These are phyloP conservation scores for Heliothis subflexa DNA, from an alignment of 1,140 invertebrate species.

Conservation along the genomic window DNA sequence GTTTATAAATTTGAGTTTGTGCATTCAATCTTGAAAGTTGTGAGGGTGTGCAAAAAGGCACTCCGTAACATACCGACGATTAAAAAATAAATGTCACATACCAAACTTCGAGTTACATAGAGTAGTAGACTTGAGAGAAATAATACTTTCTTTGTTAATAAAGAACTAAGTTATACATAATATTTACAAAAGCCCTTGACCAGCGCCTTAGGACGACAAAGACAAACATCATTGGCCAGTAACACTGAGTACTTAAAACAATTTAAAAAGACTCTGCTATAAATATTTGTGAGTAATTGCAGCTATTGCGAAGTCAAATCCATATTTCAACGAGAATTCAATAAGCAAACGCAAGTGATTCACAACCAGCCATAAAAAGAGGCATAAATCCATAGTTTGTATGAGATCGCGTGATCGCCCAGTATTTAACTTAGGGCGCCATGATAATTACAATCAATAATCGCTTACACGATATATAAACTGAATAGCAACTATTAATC, in stretches of 20 bases:
- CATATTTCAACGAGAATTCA: conserved; percentile 45
- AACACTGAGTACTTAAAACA: neutral
- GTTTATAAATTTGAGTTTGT: conserved; percentile 32
- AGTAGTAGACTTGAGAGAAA: no score
- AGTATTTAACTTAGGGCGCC: conserved; percentile 76
- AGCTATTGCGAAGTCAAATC: conserved; percentile 23
- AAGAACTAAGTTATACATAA: neutral
- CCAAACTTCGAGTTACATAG: no score
- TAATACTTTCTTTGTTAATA: no score
- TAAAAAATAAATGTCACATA: no score
- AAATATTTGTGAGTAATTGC: conserved; percentile 31
- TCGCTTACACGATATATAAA: conserved; percentile 73
- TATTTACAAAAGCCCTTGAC: neutral
- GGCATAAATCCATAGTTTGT: conserved; percentile 63
- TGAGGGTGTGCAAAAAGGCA: neutral
- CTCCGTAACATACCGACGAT: neutral
- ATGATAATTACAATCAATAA: conserved; percentile 85
- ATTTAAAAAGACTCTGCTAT: neutral
- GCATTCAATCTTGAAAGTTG: conserved; percentile 21
- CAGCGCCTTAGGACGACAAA: neutral
- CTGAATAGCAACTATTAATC: conserved; percentile 74
- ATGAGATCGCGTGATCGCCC: conserved; percentile 72
- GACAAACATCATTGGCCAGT: neutral
- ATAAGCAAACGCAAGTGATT: conserved; percentile 43
- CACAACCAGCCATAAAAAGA: conserved; percentile 28